These are phyloP conservation scores for Pristionchus pacificus DNA, from an alignment of 1,140 invertebrate species.

Conservation along the genomic window DNA sequence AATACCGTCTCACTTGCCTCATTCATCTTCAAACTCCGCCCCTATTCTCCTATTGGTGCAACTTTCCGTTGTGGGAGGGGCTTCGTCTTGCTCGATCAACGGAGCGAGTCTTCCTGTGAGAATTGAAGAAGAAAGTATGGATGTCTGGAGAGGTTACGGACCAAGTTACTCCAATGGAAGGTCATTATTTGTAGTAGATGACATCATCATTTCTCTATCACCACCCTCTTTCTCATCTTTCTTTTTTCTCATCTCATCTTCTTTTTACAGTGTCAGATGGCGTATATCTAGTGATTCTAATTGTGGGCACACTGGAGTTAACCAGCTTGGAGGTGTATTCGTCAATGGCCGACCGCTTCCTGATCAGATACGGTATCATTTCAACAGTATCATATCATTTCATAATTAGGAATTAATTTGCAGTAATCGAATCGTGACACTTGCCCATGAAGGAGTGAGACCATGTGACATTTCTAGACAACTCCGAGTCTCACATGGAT, in stretches of 20 bases:
- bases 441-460: conserved; percentile 78
- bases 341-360: conserved; percentile 90
- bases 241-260: too few species aligned
- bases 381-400: background rate
- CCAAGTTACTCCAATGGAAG: background rate
- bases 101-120: background rate
- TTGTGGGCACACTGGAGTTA: conserved; percentile 69
- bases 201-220: too few species aligned
- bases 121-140: background rate
- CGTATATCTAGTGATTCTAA: conserved; percentile 3
- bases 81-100: background rate
- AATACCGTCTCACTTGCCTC: too few species aligned
- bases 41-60: background rate
- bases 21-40: background rate
- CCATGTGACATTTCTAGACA: conserved; percentile 93
- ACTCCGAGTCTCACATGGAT: conserved; percentile 87
- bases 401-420: background rate
- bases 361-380: conserved; percentile 72
- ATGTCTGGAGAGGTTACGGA: background rate
- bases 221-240: background rate
- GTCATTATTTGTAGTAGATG: too few species aligned
- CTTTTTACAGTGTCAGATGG: too few species aligned
- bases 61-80: background rate
- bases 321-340: conserved; percentile 90
- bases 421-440: conserved; percentile 78